phyloP scores from a whole-genome alignment of 2,888 invertebrate genomes.

The Lordiphosa fenestrarum region DNA sequence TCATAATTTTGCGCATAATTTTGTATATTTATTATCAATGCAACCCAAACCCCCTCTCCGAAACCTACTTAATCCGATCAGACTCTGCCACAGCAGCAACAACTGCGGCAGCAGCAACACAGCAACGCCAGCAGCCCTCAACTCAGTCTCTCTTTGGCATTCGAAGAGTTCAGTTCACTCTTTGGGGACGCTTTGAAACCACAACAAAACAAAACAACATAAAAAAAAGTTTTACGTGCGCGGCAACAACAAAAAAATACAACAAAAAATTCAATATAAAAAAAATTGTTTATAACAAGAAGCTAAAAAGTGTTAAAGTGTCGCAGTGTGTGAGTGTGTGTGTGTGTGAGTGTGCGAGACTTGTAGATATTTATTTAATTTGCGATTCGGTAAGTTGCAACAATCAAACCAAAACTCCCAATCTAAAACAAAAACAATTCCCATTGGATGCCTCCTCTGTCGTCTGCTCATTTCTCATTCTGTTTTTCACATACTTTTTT shows the following conservation, averaged over 20 bases:
- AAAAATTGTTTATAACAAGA: slow-evolving; percentile 29
- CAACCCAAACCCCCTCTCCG: too few relatives aligned
- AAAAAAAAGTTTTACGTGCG: slow-evolving; percentile 39
- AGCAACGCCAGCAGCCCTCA: not conserved
- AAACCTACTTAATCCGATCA: too few relatives aligned
- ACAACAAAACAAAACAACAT: slow-evolving; percentile 16
- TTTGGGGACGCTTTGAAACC: not conserved
- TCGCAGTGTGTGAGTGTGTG: slow-evolving; percentile 20
- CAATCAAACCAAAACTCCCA: slow-evolving; percentile 7
- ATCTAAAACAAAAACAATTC: not conserved
- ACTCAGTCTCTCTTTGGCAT: slow-evolving; percentile 52
- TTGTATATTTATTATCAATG: not conserved
- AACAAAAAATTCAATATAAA: slow-evolving; percentile 11
- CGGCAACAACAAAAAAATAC: slow-evolving; percentile 39
- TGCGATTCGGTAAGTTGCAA: slow-evolving; percentile 26
- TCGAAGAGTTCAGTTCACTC: slow-evolving; percentile 47
- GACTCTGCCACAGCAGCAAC: not conserved
- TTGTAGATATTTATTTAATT: slow-evolving; percentile 12
- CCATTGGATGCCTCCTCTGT: slow-evolving; percentile 3
- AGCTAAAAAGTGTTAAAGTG: slow-evolving; percentile 31
- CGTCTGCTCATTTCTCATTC: slow-evolving; percentile 28
- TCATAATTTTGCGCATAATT: not conserved
- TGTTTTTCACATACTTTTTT: slow-evolving; percentile 62
- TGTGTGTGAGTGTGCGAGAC: slow-evolving; percentile 37
- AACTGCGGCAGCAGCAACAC: slow-evolving; percentile 4